Evolutionary conservation across 2,888 invertebrate species (phyloP), one percentile per base, ranked within the genome.

Genomic region (Nymphalis polychloros): DNA sequence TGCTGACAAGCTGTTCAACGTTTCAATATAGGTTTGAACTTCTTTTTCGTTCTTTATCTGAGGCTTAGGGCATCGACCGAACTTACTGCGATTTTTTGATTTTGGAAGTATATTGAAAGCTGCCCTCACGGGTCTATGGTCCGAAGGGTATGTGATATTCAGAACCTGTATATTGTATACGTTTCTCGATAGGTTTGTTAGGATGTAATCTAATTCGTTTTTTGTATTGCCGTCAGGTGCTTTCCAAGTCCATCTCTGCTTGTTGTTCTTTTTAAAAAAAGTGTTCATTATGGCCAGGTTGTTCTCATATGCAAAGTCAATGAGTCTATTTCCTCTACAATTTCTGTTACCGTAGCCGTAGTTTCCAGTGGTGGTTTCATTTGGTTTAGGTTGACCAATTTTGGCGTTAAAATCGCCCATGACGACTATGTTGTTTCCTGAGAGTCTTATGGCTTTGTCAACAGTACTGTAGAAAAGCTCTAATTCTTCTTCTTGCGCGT

Each of bases 251-350:
- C 69, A 72, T 61, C 65, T 70, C 16, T 70, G 64, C 57, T 64
- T 70, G 20, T 8, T n/a, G 1, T 67, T 69, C 41, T 72, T 68
- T 47, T 68, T 65, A 16, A 65, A 73, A n/a, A 65, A 68, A 1
- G 74, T 74, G 17, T 77, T 73, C 65, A 75, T 72, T 17, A 75
- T 70, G 27, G 57, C 5, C 16, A 76, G 49, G 8, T 74, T 73
- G 17, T 77, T 23, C 49, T 75, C 72, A 10, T 69, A 27, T 0
- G 77, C 73, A 50, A 69, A 73, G 8, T 75, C 53, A 20, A 76
- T 66, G 1, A 76, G 27, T 31, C 69, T 61, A 7, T 61, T 49
- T 27, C 69, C 71, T 59, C 64, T 64, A 8, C 49, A 10, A 59
- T 72, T 72, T 67, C 71, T 67, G 0, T 64, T n/a, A 0, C 69